Percentiles rank a stretch among this genome's conserved stretches.
These are phyloP conservation scores for Manis pentadactyla DNA, from an alignment of 2,797 vertebrate genomes.

Conservation along the genomic window DNA sequence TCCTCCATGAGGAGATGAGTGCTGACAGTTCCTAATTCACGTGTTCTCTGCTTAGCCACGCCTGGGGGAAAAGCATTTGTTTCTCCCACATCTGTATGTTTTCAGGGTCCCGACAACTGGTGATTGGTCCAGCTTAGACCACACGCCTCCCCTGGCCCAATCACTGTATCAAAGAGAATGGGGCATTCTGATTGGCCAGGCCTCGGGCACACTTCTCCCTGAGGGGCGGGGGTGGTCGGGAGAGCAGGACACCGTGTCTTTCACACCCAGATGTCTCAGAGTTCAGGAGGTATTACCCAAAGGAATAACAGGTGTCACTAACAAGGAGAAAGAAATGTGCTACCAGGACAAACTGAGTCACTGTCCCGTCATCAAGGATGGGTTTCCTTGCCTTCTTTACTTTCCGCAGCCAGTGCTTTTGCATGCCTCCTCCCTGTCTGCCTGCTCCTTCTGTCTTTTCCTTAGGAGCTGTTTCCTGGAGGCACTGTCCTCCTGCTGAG, in stretches of 20 bases:
- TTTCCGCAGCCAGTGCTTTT: background rate
- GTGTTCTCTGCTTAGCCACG: slow-evolving; percentile 60
- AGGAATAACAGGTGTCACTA: background rate
- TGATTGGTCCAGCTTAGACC: background rate
- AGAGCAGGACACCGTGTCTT: background rate
- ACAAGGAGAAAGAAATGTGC: background rate
- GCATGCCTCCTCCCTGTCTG: background rate
- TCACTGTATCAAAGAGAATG: background rate
- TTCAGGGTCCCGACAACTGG: background rate
- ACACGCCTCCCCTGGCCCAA: background rate
- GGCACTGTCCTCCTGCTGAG: background rate
- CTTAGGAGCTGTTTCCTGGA: background rate
- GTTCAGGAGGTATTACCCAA: background rate
- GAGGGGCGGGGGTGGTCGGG: background rate
- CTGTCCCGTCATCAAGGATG: background rate
- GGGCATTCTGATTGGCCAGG: slow-evolving; percentile 4
- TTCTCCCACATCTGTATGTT: slow-evolving; percentile 3
- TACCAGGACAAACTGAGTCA: background rate
- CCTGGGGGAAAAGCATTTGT: background rate
- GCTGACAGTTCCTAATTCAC: slow-evolving; percentile 57
- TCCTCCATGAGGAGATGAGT: slow-evolving; percentile 66
- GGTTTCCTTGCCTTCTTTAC: background rate
- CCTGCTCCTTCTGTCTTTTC: background rate
- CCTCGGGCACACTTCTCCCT: background rate
- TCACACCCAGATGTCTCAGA: background rate